Evolutionary conservation across 1,140 invertebrate species (phyloP).

Genomic region (Bradynema listronoti): DNA sequence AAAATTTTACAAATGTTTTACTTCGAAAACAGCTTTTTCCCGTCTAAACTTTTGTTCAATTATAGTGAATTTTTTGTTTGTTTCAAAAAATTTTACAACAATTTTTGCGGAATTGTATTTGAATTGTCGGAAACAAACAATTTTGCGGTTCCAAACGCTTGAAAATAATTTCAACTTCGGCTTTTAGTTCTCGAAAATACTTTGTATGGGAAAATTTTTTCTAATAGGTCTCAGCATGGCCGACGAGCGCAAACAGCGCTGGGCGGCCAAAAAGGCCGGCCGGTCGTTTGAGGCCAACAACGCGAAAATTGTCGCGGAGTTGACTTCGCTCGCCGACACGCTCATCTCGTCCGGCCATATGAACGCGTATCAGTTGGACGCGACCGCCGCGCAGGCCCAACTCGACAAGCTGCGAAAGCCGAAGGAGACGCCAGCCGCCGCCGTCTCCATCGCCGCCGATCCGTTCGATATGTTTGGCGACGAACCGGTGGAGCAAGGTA

Average conservation of each 20-base stretch:
- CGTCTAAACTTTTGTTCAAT: too few species aligned
- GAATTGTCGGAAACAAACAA: too few species aligned
- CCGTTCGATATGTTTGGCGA: slow-evolving; percentile 13
- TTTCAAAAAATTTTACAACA: too few species aligned
- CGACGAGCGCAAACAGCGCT: slow-evolving; percentile 36
- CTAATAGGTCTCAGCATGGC: slow-evolving; percentile 41
- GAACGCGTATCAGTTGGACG: slow-evolving; percentile 31
- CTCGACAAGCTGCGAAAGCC: neutral
- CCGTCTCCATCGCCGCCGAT: too few species aligned
- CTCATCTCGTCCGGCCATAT: slow-evolving; percentile 34
- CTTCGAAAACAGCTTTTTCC: too few species aligned
- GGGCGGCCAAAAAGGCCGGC: slow-evolving; percentile 40
- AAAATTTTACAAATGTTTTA: too few species aligned
- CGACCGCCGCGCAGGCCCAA: slow-evolving; percentile 6
- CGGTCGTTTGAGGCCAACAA: slow-evolving; percentile 23
- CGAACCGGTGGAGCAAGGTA: neutral
- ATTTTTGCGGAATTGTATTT: too few species aligned
- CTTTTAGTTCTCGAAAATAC: neutral
- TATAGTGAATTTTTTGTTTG: too few species aligned
- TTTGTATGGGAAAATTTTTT: slow-evolving; percentile 4
- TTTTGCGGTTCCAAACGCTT: too few species aligned
- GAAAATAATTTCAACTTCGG: slow-evolving; percentile 8
- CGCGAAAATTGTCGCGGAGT: slow-evolving; percentile 24
- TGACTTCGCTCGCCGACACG: slow-evolving; percentile 30
- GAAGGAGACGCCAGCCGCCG: neutral